phyloP scores from a whole-genome alignment of 2,113 vertebrate genomes.

The Sus scrofa region T2T-Sscrofa CM000812.6:19583501-19584000 shows the following conservation, averaged over 20 bases:
- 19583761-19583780: slow-evolving; percentile 25
- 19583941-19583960: not conserved
- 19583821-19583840: not conserved
- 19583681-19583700: slow-evolving; percentile 64
- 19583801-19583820: slow-evolving; percentile 41
- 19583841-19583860: not conserved
- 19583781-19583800: slow-evolving; percentile 35
- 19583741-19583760: slow-evolving; percentile 69
- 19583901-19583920: not conserved
- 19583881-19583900: not conserved
- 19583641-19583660: slow-evolving; percentile 71
- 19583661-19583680: slow-evolving; percentile 57
- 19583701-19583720: slow-evolving; percentile 73
- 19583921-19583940: not conserved
- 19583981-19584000: too few species aligned
- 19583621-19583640: slow-evolving; percentile 39
- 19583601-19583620: slow-evolving; percentile 41
- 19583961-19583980: not conserved
- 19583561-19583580: not conserved
- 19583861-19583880: not conserved
- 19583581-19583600: slow-evolving; percentile 53
- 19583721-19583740: slow-evolving; percentile 65
- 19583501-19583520: slow-evolving; percentile 39
- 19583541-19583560: not conserved
- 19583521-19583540: not conserved